Percentiles rank a stretch among this genome's conserved stretches.
Evolutionary conservation across 2,888 invertebrate species (phyloP).

Genomic region (Oscheius myriophilus): DNA sequence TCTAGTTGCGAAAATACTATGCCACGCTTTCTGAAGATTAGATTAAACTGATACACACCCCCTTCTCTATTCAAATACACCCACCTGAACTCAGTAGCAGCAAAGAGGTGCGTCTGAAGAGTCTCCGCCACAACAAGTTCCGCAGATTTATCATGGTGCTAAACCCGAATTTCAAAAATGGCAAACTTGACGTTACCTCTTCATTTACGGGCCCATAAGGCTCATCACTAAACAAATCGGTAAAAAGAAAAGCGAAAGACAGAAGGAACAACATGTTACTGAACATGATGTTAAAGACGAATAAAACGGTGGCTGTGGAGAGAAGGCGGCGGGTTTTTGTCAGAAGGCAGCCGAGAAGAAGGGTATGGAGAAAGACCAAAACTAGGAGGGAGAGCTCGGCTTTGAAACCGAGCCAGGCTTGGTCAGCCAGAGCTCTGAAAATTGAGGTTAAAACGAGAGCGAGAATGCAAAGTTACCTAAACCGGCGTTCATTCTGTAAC

Average conservation of each 20-base stretch:
- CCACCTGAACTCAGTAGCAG: slow-evolving; percentile 56
- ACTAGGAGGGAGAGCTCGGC: slow-evolving; percentile 58
- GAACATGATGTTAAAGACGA: slow-evolving; percentile 63
- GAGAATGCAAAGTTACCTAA: slow-evolving; percentile 24
- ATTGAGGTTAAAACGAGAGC: background rate
- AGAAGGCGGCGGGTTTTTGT: slow-evolving; percentile 56
- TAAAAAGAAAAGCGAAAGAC: slow-evolving; percentile 64
- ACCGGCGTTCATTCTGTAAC: slow-evolving; percentile 41
- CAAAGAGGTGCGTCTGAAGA: slow-evolving; percentile 67
- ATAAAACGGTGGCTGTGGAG: slow-evolving; percentile 67
- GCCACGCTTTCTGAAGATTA: background rate
- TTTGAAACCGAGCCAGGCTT: slow-evolving; percentile 55
- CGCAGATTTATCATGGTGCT: slow-evolving; percentile 51
- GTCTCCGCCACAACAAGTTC: slow-evolving; percentile 65
- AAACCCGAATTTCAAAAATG: slow-evolving; percentile 7
- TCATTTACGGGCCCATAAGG: slow-evolving; percentile 57
- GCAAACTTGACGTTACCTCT: slow-evolving; percentile 41
- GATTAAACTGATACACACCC: background rate
- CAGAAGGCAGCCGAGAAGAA: slow-evolving; percentile 58
- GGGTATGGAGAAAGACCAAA: slow-evolving; percentile 59
- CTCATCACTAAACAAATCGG: slow-evolving; percentile 56
- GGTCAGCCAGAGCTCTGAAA: slow-evolving; percentile 49
- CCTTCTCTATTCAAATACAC: no score
- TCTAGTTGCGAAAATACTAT: no score
- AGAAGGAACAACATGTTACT: slow-evolving; percentile 67